These are phyloP conservation scores for Psylliodes chrysocephalus DNA, from an alignment of 2,888 invertebrate species.

Conservation along the genomic window DNA sequence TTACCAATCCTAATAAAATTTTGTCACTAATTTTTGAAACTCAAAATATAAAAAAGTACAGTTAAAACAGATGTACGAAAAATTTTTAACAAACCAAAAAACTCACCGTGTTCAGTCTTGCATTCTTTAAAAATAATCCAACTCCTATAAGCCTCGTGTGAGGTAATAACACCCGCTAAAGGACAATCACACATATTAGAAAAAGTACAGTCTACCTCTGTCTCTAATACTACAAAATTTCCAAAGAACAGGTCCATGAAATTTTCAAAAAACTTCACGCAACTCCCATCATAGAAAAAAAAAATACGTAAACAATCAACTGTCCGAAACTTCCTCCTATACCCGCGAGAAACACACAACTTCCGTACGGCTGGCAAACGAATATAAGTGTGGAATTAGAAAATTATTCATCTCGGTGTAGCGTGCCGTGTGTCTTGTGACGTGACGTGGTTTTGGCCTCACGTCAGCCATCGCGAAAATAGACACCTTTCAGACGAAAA, in stretches of 20 bases:
- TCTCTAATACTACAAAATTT: background rate
- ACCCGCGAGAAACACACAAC: constrained; percentile 5
- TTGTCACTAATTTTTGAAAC: no score
- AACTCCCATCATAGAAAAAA: background rate
- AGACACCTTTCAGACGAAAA: constrained; percentile 37
- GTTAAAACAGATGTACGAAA: no score
- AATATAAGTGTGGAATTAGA: constrained; percentile 35
- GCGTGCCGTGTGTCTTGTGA: constrained; percentile 30
- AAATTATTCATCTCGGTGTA: constrained; percentile 40
- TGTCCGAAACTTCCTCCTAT: background rate
- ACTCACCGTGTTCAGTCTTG: constrained; percentile 60
- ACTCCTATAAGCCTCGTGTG: constrained; percentile 78
- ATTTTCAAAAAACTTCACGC: background rate
- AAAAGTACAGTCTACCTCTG: background rate
- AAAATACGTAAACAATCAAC: background rate
- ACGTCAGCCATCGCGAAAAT: constrained; percentile 39
- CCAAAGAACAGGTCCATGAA: background rate
- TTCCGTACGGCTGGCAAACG: constrained; percentile 17
- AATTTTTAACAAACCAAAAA: background rate
- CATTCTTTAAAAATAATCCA: constrained; percentile 81
- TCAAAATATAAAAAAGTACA: no score
- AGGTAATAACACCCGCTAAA: constrained; percentile 70
- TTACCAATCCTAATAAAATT: no score
- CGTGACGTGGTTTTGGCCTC: constrained; percentile 36
- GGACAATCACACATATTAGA: constrained; percentile 69